Evolutionary conservation across 2,888 invertebrate species (phyloP).

Genomic region (Tetropium fuscum): DNA sequence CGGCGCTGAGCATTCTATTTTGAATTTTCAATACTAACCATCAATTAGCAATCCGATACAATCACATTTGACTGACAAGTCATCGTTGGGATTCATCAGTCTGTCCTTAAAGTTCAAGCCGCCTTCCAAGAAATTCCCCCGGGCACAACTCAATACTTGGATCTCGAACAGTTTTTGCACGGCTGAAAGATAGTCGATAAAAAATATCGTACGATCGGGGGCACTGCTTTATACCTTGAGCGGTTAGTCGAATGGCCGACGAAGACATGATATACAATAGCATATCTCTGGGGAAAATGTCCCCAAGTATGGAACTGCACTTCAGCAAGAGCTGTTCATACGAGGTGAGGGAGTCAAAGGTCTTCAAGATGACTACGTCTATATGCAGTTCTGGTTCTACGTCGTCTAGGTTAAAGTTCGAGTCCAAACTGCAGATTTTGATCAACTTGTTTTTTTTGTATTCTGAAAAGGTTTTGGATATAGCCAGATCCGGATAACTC

Average conservation of each 20-base stretch:
- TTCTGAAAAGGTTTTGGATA: slow-evolving; percentile 38
- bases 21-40: slow-evolving; percentile 51
- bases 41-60: slow-evolving; percentile 63
- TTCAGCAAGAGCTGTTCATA: slow-evolving; percentile 76
- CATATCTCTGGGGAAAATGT: slow-evolving; percentile 73
- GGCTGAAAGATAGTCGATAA: slow-evolving; percentile 61
- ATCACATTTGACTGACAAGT: slow-evolving; percentile 61
- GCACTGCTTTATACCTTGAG: slow-evolving; percentile 63
- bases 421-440: slow-evolving; percentile 67
- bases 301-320: slow-evolving; percentile 74
- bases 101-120: slow-evolving; percentile 58
- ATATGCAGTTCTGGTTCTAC: slow-evolving; percentile 69
- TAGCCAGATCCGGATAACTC: slow-evolving; percentile 49
- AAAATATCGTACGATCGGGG: background rate
- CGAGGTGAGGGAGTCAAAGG: slow-evolving; percentile 74
- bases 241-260: slow-evolving; percentile 67
- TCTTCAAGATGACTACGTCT: slow-evolving; percentile 73
- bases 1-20: no score
- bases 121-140: slow-evolving; percentile 70
- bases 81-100: slow-evolving; percentile 55
- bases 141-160: slow-evolving; percentile 72
- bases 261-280: slow-evolving; percentile 69
- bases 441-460: slow-evolving; percentile 54
- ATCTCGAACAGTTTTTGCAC: slow-evolving; percentile 72
- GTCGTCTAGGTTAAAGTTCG: slow-evolving; percentile 67